These are phyloP conservation scores for Albula goreensis DNA, from an alignment of 2,113 vertebrate species.

Conservation along the genomic window DNA sequence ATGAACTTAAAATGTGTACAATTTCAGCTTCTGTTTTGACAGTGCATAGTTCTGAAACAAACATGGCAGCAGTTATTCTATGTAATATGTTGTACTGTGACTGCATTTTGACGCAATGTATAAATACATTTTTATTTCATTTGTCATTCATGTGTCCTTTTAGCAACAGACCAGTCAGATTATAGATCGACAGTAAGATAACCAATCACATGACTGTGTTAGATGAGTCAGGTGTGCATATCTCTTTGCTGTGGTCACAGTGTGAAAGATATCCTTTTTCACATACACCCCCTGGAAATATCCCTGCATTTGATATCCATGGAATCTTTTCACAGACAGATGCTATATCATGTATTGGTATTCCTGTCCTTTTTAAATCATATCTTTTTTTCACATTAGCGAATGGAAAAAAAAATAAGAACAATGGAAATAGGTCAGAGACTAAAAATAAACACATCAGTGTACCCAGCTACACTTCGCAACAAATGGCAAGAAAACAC, in stretches of 20 bases:
- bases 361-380: background rate
- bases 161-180: no score
- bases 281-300: background rate
- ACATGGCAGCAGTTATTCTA: no score
- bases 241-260: background rate
- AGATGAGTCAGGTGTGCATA: background rate
- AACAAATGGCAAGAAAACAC: slow-evolving; percentile 4
- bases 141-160: no score
- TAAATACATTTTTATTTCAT: no score
- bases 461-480: background rate
- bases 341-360: background rate
- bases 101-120: no score
- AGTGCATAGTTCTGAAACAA: no score
- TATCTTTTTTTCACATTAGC: background rate
- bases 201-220: background rate
- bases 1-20: no score
- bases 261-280: background rate
- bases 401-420: background rate
- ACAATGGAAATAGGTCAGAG: background rate
- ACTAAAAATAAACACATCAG: slow-evolving; percentile 1
- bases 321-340: background rate
- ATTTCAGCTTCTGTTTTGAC: no score
- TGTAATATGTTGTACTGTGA: no score
- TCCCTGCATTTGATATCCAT: background rate
- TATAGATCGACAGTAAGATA: background rate